Percentiles rank a stretch among this genome's conserved stretches.
Evolutionary conservation across 2,888 invertebrate species (phyloP).

Genomic region (Stenchaetothrips biformis): DNA sequence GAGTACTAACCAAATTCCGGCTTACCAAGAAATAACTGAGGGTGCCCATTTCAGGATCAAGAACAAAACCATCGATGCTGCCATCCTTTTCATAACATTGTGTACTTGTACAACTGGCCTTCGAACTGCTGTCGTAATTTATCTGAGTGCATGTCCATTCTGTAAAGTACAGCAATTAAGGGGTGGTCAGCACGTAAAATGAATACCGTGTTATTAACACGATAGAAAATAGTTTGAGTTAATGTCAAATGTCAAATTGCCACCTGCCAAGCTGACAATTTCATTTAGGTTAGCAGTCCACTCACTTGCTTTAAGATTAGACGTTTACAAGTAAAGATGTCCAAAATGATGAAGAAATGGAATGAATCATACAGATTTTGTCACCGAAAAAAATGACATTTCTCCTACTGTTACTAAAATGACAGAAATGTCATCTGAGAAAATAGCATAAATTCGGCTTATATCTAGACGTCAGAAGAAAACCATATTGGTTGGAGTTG

Average conservation of each 20-base stretch:
- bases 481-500: neutral
- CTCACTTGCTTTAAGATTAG: neutral
- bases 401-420: neutral
- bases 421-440: neutral
- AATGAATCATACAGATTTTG: neutral
- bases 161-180: neutral
- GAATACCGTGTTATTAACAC: neutral
- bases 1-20: slow-evolving; percentile 56
- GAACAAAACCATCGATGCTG: slow-evolving; percentile 91
- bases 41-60: slow-evolving; percentile 84
- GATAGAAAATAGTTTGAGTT: neutral
- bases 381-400: neutral
- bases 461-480: neutral
- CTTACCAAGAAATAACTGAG: slow-evolving; percentile 87
- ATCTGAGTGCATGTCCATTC: slow-evolving; percentile 8
- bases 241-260: neutral
- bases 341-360: neutral
- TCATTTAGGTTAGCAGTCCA: neutral
- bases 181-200: neutral
- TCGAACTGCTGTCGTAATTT: slow-evolving; percentile 31
- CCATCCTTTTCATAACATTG: slow-evolving; percentile 97
- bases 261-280: slow-evolving; percentile 11
- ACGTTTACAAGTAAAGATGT: neutral
- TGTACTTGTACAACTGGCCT: slow-evolving; percentile 89
- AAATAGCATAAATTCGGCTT: neutral